phyloP scores from a whole-genome alignment of 2,113 vertebrate species.

The Ceyx margarethae region DNA sequence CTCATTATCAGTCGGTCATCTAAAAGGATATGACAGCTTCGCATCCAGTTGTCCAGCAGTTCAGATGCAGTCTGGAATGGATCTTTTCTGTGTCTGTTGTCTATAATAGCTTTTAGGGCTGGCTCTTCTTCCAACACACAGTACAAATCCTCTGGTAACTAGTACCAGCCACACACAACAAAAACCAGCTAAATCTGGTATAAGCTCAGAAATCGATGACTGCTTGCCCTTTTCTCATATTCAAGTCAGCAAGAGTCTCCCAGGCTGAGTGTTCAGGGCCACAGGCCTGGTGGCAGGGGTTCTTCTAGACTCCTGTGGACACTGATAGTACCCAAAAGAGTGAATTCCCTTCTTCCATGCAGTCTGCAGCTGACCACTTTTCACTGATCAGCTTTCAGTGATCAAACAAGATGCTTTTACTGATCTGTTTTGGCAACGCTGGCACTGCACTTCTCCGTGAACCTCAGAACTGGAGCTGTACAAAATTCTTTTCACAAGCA shows the following conservation, averaged over 20 bases:
- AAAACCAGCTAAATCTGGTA: conserved; percentile 30
- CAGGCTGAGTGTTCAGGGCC: fast-evolving
- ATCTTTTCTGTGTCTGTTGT: conserved; percentile 52
- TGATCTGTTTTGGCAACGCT: not conserved
- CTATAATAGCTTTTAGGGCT: conserved; percentile 42
- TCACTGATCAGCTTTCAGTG: not conserved
- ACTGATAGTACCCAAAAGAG: not conserved
- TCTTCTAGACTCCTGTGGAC: not conserved
- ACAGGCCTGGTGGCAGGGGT: not conserved
- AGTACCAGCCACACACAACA: conserved; percentile 47
- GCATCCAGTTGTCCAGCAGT: conserved; percentile 26
- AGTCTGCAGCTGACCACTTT: not conserved
- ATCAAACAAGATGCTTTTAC: not conserved
- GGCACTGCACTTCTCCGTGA: not conserved
- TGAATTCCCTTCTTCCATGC: not conserved
- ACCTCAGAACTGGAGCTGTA: not conserved
- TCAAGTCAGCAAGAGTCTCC: not conserved
- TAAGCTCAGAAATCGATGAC: not conserved
- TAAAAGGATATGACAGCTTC: conserved; percentile 33
- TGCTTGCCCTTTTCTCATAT: conserved; percentile 6
- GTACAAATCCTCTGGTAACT: conserved; percentile 63
- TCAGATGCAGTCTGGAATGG: conserved; percentile 44
- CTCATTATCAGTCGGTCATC: conserved; percentile 11
- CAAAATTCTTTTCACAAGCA: not conserved
- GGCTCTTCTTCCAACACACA: conserved; percentile 47